phyloP scores from a whole-genome alignment of 1,140 invertebrate species.

The Ridgeia piscesae region DNA sequence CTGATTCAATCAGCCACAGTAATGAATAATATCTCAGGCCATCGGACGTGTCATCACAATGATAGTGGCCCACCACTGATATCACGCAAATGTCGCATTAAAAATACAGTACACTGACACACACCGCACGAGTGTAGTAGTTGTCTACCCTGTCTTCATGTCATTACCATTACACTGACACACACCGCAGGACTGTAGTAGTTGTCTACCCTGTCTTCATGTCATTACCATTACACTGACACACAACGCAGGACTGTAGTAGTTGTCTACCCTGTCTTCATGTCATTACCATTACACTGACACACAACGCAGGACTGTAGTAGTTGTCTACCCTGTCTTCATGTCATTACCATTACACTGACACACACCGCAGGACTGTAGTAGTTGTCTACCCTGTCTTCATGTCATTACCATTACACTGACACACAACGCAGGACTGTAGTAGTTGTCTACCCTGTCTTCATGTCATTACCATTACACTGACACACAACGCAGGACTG shows the following conservation, averaged over 20 bases:
- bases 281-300: not conserved
- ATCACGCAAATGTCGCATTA: not conserved
- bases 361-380: not conserved
- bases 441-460: too few species aligned
- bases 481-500: not conserved
- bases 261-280: too few species aligned
- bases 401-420: too few species aligned
- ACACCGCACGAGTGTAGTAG: not conserved
- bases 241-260: not conserved
- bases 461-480: too few species aligned
- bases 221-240: not conserved
- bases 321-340: too few species aligned
- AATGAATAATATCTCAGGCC: not conserved
- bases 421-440: not conserved
- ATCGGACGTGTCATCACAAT: not conserved
- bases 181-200: not conserved
- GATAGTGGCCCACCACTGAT: not conserved
- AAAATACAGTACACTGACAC: not conserved
- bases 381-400: too few species aligned
- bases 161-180: not conserved
- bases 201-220: too few species aligned
- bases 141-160: not conserved
- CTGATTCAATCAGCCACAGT: not conserved
- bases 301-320: not conserved
- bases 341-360: not conserved